These are phyloP conservation scores for Corapipo altera DNA, from an alignment of 2,113 vertebrate species.

Conservation along the genomic window DNA sequence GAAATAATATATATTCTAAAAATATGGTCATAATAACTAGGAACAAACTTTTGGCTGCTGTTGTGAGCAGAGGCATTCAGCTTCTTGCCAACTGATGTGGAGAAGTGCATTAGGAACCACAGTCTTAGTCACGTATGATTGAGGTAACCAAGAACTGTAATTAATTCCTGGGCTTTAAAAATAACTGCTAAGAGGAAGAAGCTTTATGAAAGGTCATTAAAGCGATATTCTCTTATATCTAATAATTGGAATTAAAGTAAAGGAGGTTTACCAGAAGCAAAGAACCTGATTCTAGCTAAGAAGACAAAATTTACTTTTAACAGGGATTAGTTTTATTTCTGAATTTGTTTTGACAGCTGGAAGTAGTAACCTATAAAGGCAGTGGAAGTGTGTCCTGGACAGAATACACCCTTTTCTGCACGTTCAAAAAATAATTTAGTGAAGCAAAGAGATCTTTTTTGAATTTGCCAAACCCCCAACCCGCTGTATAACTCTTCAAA, in stretches of 20 bases:
- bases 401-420: neutral
- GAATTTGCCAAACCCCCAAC: neutral
- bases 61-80: neutral
- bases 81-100: neutral
- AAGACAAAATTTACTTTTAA: neutral
- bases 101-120: neutral
- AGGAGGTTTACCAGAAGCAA: neutral
- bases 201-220: neutral
- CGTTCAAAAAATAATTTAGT: neutral
- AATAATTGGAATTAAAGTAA: neutral
- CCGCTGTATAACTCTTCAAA: neutral
- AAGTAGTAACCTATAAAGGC: neutral
- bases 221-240: neutral
- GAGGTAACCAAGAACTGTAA: neutral
- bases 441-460: neutral
- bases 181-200: neutral
- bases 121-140: neutral
- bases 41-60: neutral
- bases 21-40: neutral
- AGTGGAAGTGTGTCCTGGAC: neutral
- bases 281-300: neutral
- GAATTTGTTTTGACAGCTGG: conserved; percentile 24
- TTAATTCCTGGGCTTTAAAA: conserved; percentile 18
- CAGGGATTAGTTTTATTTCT: neutral
- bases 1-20: neutral